Evolutionary conservation across 2,113 vertebrate genomes (phyloP), one percentile per base, ranked within the genome.

Genomic region (Halcyon senegalensis): DNA sequence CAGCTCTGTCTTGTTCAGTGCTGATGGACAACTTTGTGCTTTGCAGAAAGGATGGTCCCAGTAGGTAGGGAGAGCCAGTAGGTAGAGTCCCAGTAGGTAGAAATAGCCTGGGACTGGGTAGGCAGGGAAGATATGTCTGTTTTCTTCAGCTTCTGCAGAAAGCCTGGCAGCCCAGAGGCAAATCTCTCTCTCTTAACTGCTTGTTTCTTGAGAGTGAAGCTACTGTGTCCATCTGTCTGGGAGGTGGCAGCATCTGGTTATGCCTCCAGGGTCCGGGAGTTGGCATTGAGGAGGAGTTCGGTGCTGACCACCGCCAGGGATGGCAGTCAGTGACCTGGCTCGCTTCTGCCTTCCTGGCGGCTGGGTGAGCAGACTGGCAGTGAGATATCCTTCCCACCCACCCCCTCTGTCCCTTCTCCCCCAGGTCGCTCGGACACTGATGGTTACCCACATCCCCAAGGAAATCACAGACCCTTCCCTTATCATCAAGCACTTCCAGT

Each of bases 401-500:
- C 35, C 33, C 16, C 3, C 9, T 63, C 59, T 73, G 28, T n/a
- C 19, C 53, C 55, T 93, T 73, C 48, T 86, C 16, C 23, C 41
- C 16, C 91, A 99, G 99, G 98, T 99, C 0, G 98, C 99, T 44
- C 98, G 99, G 94, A 99, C 99, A 1, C 95, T 99, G 91, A 99
- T 99, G 99, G 98, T 99, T 87, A 99, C 99, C 41, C 98, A 94
- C 77, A 98, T 99, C 93, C 99, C 99, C 55, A 98, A 93, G 94
- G 99, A 99, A 75, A 99, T 99, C 96, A 98, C 99, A 41, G 99
- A 99, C 92, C 98, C 99, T 8, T 99, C 98, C 76, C 97, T 99
- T 87, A 98, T 99, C 97, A 98, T 98, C 87, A 99, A 99, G 97
- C 99, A 99, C 93, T 99, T 99, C 89, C 99, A 99, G 99, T 99